phyloP scores from a whole-genome alignment of 2,888 invertebrate genomes.

The Oscheius sp. region DNA sequence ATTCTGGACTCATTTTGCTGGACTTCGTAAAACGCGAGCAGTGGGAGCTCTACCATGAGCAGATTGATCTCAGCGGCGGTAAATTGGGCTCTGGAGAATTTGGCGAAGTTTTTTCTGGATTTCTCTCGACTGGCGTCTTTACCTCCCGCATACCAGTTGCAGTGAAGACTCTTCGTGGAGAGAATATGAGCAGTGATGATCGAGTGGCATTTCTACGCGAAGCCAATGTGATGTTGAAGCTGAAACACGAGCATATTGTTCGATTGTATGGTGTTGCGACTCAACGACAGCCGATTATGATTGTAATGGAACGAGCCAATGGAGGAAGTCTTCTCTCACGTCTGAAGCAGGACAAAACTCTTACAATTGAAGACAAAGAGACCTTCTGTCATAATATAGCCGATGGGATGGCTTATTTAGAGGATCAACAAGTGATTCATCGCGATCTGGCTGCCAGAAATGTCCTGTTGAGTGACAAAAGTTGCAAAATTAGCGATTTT shows the following conservation, averaged over 20 bases:
- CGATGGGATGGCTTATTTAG: conserved; percentile 57
- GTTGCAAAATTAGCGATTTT: conserved; percentile 59
- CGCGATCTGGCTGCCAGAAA: conserved; percentile 56
- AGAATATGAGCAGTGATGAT: conserved; percentile 47
- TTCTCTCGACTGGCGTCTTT: conserved; percentile 46
- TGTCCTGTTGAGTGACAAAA: conserved; percentile 45
- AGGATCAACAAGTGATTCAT: conserved; percentile 51
- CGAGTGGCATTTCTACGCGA: conserved; percentile 55
- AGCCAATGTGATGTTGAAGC: conserved; percentile 58
- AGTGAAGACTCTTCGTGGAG: conserved; percentile 53
- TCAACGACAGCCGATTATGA: conserved; percentile 58
- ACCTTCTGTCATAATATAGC: conserved; percentile 43
- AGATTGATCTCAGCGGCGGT: conserved; percentile 42
- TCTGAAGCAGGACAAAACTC: conserved; percentile 14
- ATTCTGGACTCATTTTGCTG: conserved; percentile 34
- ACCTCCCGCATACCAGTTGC: conserved; percentile 53
- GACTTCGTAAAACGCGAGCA: conserved; percentile 41
- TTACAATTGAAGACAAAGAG: conserved; percentile 18
- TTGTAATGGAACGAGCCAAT: conserved; percentile 56
- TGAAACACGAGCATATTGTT: conserved; percentile 54
- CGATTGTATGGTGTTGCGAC: conserved; percentile 56
- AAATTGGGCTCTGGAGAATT: conserved; percentile 57
- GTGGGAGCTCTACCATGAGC: conserved; percentile 61
- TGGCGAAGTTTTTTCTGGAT: conserved; percentile 53
- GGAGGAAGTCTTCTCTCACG: conserved; percentile 43